Conservation (phyloP, 2,888 invertebrate genomes). For the Phymatocera aterrima region DNA sequence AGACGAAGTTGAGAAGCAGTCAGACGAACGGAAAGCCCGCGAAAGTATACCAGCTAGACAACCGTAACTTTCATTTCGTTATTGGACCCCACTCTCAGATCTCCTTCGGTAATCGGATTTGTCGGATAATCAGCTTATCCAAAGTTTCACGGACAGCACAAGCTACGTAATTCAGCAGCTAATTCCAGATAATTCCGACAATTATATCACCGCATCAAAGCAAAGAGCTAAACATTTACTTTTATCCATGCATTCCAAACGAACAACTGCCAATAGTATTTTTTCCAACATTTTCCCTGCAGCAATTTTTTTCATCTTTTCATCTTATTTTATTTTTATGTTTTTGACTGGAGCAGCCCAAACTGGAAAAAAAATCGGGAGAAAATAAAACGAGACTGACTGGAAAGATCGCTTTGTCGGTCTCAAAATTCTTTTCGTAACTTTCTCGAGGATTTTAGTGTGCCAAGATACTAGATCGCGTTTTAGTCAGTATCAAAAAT, state of each 20-base stretch:
- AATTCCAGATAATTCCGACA: constrained; percentile 26
- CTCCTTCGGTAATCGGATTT: constrained; percentile 12
- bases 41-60: constrained; percentile 28
- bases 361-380: too few relatives aligned
- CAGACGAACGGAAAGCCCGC: constrained; percentile 11
- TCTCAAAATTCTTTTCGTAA: too few relatives aligned
- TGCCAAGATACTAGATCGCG: too few relatives aligned
- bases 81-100: constrained; percentile 18
- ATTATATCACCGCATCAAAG: not conserved
- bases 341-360: too few relatives aligned
- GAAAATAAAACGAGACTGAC: too few relatives aligned
- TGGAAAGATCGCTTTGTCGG: too few relatives aligned
- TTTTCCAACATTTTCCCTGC: too few relatives aligned
- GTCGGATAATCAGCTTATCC: constrained; percentile 32
- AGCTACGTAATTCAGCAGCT: constrained; percentile 18
- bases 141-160: constrained; percentile 20
- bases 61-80: constrained; percentile 26
- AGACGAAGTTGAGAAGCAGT: constrained; percentile 11
- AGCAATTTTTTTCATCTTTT: too few relatives aligned
- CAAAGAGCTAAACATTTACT: not conserved
- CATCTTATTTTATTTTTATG: too few relatives aligned
- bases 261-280: too few relatives aligned
- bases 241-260: not conserved
- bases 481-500: too few relatives aligned
- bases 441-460: too few relatives aligned